Evolutionary conservation across 2,113 vertebrate species (phyloP), one percentile per base, ranked within the genome.

Genomic region (Okapia johnstoni): DNA sequence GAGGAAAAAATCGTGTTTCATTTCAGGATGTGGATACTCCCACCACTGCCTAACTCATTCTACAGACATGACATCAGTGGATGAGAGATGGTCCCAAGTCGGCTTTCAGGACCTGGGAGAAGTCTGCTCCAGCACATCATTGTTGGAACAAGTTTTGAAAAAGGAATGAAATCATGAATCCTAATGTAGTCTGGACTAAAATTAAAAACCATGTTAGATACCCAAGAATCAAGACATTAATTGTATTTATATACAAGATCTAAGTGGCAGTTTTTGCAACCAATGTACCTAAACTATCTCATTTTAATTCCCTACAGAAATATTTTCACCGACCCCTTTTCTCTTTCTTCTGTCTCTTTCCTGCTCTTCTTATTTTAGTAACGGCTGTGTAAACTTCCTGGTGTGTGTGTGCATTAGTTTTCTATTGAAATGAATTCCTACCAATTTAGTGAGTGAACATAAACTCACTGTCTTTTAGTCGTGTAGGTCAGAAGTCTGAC

Each of bases 121-220:
- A 93, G n/a, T 81, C 23, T 16, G 7, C 25, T 85, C 19, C 15
- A 85, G 33, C 3, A 63, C 1, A 26, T 60, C 55, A 40, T 17
- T 55, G 17, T 23, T 30, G 46, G 66, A 77, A 86, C 43, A 60
- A 63, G 43, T n/a, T 90, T 86, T 77, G 16, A 92, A 76, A 13
- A 90, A 15, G 3, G 15, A 91, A 54, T 88, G 91, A 94, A 95
- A 58, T 85, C 36, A 91, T 94, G 46, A 90, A 96, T 85, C 85
- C 54, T 90, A 63, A 30, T 57, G 52, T 48, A 5, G 7, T 73
- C 11, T 92, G 25, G 14, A 76, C 54, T 77, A 66, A 81, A 95
- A 48, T 85, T 83, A 28, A 92, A 92, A 94, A 17, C 2, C 3
- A 2, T 66, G 26, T 30, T 88, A 92, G 26, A 73, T 28, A 94